Base-by-base conservation (phyloP, 2,888 invertebrate genomes). In the Mesorhabditis sp. region DNA sequence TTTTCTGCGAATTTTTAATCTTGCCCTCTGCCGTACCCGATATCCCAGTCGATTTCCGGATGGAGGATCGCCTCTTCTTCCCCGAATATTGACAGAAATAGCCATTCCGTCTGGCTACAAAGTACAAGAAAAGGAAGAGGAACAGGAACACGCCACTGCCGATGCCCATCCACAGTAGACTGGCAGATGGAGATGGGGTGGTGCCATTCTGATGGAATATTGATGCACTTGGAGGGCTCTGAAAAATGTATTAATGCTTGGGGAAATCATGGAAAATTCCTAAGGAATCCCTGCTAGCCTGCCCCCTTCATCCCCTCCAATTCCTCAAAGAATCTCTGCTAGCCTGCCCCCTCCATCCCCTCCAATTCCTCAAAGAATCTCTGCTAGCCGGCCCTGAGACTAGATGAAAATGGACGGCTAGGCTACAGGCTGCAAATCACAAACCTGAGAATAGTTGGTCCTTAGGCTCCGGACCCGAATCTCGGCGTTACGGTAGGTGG, bases 31-130 rank as follows among this genome's bases (percentile, higher is more conserved):
- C 7, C 7, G n/a, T 50, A 50, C n/a, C n/a, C 58, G 28, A 28
- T 28, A 28, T 28, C 28, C 28, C 28, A 28, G 28, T 28, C 28
- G 28, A 28, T 28, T 28, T 28, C 28, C 28, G 28, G 28, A 28
- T 28, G 1, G 28, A 28, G 1, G n/a, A 50, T 50, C 58, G 58
- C n/a, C n/a, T 50, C 58, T 50, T 1, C 58, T 50, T 50, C n/a
- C 58, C n/a, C 1, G 7, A 13, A 10, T 50, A 13, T 50, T 13
- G 7, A 10, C 58, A 10, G 58, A 10, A 50, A 50, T 50, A 50
- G n/a, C 58, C 58, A 50, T 50, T 50, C 58, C 58, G 58, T 50
- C 58, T 50, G 7, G 58, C 58, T n/a, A 50, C n/a, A 10, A 50
- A 10, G 58, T 13, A 50, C 7, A 50, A 2, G n/a, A 50, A n/a